Percentiles rank a stretch among this genome's conserved stretches.
These are phyloP conservation scores for Tapirus indicus DNA, from an alignment of 2,797 vertebrate species.

Conservation along the genomic window DNA sequence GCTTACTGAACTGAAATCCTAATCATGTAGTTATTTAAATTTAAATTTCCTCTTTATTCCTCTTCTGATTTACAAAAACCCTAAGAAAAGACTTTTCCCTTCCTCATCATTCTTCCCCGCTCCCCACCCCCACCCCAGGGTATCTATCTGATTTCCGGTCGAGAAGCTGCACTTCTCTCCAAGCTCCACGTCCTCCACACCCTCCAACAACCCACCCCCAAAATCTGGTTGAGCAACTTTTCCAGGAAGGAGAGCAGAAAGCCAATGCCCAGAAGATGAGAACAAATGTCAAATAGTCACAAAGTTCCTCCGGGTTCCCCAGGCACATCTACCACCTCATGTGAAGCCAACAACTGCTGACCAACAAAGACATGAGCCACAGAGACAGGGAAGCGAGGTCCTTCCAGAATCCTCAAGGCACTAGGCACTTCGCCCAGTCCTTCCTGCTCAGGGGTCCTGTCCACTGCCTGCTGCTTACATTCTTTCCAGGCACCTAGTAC, in stretches of 20 bases:
- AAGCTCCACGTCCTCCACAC: fast-evolving
- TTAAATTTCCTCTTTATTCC: background rate
- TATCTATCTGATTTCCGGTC: background rate
- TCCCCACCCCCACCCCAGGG: no score
- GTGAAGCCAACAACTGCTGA: background rate
- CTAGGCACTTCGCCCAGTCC: fast-evolving
- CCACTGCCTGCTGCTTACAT: background rate
- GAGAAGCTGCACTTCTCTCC: background rate
- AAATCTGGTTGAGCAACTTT: background rate
- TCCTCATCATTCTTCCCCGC: background rate
- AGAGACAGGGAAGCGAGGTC: background rate
- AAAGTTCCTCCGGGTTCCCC: background rate
- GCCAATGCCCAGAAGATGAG: background rate
- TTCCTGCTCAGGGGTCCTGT: background rate
- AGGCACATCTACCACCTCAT: background rate
- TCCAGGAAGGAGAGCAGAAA: background rate
- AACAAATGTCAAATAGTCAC: background rate
- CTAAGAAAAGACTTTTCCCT: background rate
- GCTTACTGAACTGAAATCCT: background rate
- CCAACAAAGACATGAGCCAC: background rate
- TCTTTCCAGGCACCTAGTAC: background rate
- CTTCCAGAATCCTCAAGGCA: background rate
- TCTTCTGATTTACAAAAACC: background rate
- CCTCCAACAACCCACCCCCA: background rate
- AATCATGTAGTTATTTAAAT: background rate